Evolutionary conservation across 2,888 invertebrate species (phyloP).

Genomic region (Cecidostiba fungosa): DNA sequence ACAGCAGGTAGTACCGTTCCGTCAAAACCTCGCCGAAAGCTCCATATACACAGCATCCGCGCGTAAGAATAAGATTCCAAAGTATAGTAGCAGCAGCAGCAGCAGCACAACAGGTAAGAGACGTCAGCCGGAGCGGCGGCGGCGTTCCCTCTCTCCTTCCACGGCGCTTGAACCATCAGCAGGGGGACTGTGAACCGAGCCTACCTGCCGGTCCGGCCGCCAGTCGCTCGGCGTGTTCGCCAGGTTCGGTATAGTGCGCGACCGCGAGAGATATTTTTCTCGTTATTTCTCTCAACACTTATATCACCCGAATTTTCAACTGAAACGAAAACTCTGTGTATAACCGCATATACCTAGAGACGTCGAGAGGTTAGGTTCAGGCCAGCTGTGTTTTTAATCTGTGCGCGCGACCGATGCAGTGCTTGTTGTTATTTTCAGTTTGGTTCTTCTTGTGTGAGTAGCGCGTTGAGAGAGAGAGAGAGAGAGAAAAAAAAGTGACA

Average conservation of each 20-base stretch:
- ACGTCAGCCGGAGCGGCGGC: neutral
- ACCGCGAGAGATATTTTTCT: neutral
- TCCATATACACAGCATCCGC: neutral
- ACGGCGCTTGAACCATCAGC: neutral
- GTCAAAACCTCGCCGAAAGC: neutral
- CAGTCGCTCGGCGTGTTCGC: constrained; percentile 61
- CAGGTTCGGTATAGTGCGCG: constrained; percentile 41
- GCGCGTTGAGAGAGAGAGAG: neutral
- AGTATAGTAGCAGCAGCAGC: too few relatives aligned
- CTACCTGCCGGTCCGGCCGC: constrained; percentile 51
- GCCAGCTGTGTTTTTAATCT: neutral
- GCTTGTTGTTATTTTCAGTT: neutral
- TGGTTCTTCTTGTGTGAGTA: neutral
- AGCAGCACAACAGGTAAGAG: constrained; percentile 3
- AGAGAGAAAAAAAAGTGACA: neutral
- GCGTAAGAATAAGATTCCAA: neutral
- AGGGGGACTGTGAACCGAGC: constrained; percentile 5
- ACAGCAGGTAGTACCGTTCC: neutral
- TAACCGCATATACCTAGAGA: neutral
- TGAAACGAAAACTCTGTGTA: neutral
- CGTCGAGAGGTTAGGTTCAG: neutral
- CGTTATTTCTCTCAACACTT: neutral
- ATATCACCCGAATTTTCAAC: neutral
- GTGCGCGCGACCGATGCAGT: neutral
- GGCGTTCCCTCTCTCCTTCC: neutral